Conservation (phyloP, 1,140 invertebrate genomes). For the Anthonomus grandis region DNA sequence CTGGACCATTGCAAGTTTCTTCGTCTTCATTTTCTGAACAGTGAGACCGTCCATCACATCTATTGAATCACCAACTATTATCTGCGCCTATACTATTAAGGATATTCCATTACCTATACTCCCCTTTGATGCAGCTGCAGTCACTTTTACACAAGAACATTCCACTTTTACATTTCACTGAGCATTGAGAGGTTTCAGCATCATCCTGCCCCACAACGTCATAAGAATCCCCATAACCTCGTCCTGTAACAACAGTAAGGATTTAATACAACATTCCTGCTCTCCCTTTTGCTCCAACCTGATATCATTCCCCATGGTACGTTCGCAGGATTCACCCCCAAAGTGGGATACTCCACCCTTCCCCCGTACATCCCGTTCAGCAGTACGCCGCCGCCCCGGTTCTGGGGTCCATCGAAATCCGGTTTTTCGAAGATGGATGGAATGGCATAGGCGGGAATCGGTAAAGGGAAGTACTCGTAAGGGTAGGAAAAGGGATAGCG, state of each 20-base stretch:
- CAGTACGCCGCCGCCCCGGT: slow-evolving; percentile 6
- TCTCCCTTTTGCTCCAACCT: background rate
- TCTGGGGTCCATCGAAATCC: slow-evolving; percentile 5
- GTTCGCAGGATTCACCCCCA: background rate
- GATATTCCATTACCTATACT: slow-evolving; percentile 14
- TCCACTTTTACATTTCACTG: slow-evolving; percentile 3
- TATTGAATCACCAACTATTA: slow-evolving; percentile 31
- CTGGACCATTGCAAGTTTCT: slow-evolving; percentile 54
- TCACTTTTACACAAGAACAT: slow-evolving; percentile 17
- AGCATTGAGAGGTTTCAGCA: background rate
- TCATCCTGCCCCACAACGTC: background rate
- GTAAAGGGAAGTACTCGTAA: slow-evolving; percentile 5
- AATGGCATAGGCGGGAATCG: slow-evolving; percentile 9
- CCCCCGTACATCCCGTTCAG: slow-evolving; percentile 13
- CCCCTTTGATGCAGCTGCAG: slow-evolving; percentile 15
- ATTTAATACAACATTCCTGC: too few relatives aligned
- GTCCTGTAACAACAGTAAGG: slow-evolving; percentile 1
- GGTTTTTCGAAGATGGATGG: background rate
- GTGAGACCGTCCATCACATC: slow-evolving; percentile 61
- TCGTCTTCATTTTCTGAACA: slow-evolving; percentile 68
- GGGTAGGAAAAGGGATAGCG: background rate
- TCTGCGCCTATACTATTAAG: background rate
- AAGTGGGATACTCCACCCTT: slow-evolving; percentile 8
- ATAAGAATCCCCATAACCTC: slow-evolving; percentile 7
- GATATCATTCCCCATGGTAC: slow-evolving; percentile 8